Base-by-base conservation (phyloP, 2,113 vertebrate species). In the Tinamus guttatus region DNA sequence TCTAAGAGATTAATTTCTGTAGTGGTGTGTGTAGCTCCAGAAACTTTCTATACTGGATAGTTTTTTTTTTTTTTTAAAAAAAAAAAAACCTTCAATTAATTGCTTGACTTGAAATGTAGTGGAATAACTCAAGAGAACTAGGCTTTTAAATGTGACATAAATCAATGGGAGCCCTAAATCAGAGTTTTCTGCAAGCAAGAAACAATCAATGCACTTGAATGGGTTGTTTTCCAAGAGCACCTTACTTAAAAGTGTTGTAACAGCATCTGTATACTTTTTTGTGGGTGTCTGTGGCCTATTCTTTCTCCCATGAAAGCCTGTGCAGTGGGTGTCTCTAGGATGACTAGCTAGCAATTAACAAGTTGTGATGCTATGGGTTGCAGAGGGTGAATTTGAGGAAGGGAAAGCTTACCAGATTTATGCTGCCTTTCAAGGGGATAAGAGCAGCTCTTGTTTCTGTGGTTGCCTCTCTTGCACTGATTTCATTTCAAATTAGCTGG, bases 111-210 rank as follows among this genome's bases (percentile, higher is more conserved):
- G 85, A 96, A 96, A 94, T 88, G 78, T 67, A 78, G 63, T 93
- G 83, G 88, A 97, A 97, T 97, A 98, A 97, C 94, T 98, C 96
- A 96, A 91, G 96, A 96, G 85, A 96, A 95, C 79, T 32, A 74
- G 85, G 95, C 95, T 97, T 97, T 98, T 96, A 97, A 94, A 95
- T 85, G 75, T 94, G 96, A 96, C 94, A 96, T 96, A 97, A 97
- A 98, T 98, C 97, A 97, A 97, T 98, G 90, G 59, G 27, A 91
- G 74, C 78, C 93, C 84, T 96, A 98, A 96, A 90, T 93, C 69
- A 41, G 96, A 96, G 96, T 98, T 98, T 98, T 98, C 94, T 96
- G 93, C 79, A 89, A 93, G 95, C 80, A 97, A 95, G 94, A 97
- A 97, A 93, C 89, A 98, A 97, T 97, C 97, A 94, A 97, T 98